phyloP scores from a whole-genome alignment of 2,113 vertebrate genomes.

The Meleagris gallopavo region DNA sequence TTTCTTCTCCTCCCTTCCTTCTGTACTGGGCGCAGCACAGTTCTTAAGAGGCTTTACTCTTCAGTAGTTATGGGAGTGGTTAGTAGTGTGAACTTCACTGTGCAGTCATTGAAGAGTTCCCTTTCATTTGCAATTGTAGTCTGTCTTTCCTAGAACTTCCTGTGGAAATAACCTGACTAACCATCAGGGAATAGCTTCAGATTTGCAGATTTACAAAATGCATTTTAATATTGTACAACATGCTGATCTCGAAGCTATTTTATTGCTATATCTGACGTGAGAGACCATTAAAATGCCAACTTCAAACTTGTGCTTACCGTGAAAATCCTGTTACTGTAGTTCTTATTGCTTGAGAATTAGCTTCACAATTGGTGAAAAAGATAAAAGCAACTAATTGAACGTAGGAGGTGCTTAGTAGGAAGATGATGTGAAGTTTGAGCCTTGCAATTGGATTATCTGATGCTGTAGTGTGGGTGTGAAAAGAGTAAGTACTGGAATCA shows the following conservation, averaged over 20 bases:
- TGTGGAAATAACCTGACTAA: background rate
- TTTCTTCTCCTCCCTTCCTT: fast-evolving
- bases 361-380: background rate
- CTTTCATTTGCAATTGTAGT: background rate
- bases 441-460: background rate
- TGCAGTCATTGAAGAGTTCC: background rate
- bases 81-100: background rate
- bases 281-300: background rate
- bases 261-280: background rate
- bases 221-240: background rate
- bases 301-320: background rate
- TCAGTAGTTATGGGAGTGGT: background rate
- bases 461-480: background rate
- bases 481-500: background rate
- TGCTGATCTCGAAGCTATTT: background rate
- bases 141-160: background rate
- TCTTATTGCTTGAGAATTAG: background rate
- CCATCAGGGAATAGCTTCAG: background rate
- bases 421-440: background rate
- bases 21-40: background rate
- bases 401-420: background rate
- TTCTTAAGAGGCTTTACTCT: background rate
- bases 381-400: background rate
- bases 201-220: background rate
- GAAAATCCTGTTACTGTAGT: background rate